phyloP scores from a whole-genome alignment of 2,113 vertebrate species.

The Astatotilapia flaviijosephi region DNA sequence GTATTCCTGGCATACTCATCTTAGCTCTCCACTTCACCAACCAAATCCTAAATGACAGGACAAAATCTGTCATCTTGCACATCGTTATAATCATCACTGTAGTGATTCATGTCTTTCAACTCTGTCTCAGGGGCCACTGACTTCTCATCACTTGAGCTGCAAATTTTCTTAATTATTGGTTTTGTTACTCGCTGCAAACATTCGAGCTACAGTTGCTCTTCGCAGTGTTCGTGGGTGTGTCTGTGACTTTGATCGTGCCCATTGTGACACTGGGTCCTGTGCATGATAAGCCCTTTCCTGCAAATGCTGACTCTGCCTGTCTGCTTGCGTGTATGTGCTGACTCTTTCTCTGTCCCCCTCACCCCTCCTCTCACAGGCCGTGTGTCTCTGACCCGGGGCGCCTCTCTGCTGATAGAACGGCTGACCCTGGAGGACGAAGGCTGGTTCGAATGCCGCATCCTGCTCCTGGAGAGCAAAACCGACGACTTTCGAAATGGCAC shows the following conservation, averaged over 20 bases:
- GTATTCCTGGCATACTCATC: conserved; percentile 1
- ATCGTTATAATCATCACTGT: conserved; percentile 8
- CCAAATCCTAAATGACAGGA: conserved; percentile 38
- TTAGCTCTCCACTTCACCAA: not conserved
- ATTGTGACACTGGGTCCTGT: conserved; percentile 48
- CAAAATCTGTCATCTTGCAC: conserved; percentile 9
- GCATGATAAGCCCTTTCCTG: conserved; percentile 30
- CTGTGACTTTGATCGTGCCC: conserved; percentile 31
- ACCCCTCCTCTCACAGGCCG: conserved; percentile 73
- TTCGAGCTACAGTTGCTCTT: not conserved
- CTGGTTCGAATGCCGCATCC: conserved; percentile 95
- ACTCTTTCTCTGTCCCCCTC: not conserved
- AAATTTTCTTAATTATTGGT: not conserved
- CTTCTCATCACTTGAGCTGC: not conserved
- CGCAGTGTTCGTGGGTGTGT: not conserved
- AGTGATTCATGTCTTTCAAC: conserved; percentile 41
- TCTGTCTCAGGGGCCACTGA: not conserved
- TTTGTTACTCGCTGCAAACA: not conserved
- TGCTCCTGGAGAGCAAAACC: conserved; percentile 83
- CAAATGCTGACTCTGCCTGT: conserved; percentile 53
- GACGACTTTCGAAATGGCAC: conserved; percentile 91
- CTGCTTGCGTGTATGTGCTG: conserved; percentile 2
- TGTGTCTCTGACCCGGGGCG: conserved; percentile 78
- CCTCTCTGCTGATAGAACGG: conserved; percentile 82
- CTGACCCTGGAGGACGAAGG: conserved; percentile 88